These are phyloP conservation scores for Montipora efflorescens DNA, from an alignment of 64 coral and sea anemone species.

Conservation along the genomic window DNA sequence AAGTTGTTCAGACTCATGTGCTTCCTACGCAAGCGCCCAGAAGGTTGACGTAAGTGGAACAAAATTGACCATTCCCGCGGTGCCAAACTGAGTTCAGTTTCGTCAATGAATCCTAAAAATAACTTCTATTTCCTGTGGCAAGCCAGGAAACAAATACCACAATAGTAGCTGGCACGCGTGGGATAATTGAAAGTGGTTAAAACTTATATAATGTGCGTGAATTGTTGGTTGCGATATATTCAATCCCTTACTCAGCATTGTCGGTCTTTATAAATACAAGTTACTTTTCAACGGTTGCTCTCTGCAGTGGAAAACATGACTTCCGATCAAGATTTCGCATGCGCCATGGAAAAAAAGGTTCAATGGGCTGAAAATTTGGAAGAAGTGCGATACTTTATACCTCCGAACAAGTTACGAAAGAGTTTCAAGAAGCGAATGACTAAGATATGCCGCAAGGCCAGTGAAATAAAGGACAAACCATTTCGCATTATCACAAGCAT, in stretches of 20 bases:
- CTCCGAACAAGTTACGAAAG: conserved; percentile 71
- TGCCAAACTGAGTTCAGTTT: conserved; percentile 16
- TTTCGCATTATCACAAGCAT: conserved; percentile 87
- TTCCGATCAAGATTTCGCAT: neutral
- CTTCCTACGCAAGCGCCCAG: neutral
- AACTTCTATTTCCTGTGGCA: conserved; percentile 5
- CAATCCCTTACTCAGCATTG: too few species aligned
- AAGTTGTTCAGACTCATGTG: neutral
- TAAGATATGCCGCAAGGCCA: conserved; percentile 76
- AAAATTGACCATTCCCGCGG: neutral
- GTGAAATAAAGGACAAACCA: conserved; percentile 87
- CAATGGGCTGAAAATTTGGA: conserved; percentile 90
- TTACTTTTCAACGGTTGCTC: too few species aligned
- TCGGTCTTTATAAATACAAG: neutral
- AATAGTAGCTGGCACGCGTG: conserved; percentile 18
- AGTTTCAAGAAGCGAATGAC: conserved; percentile 78
- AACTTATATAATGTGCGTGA: neutral
- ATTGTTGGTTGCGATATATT: neutral
- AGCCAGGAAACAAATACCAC: conserved; percentile 15
- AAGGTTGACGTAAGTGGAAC: conserved; percentile 22
- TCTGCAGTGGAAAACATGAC: neutral
- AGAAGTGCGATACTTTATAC: conserved; percentile 87
- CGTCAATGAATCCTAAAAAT: conserved; percentile 47
- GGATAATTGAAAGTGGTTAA: conserved; percentile 18
- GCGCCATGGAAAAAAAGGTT: conserved; percentile 55